Evolutionary conservation across 92 coral and sea anemone genomes (phyloP).

Genomic region (Pocillopora grandis): DNA sequence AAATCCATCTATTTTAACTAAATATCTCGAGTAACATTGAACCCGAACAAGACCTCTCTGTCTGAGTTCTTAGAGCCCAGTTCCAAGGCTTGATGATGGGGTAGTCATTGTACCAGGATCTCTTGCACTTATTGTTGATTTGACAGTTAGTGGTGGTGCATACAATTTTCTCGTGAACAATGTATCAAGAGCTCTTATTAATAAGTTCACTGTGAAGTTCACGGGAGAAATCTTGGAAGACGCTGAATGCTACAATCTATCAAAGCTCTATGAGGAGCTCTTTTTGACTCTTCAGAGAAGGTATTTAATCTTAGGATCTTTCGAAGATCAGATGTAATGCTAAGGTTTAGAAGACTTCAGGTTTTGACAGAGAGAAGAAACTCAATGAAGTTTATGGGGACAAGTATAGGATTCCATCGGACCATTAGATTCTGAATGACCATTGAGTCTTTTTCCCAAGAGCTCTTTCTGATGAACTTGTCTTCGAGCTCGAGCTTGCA

Average conservation of each 20-base stretch:
- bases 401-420: conserved; percentile 1
- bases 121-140: not conserved
- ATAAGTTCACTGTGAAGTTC: not conserved
- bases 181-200: not conserved
- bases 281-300: not conserved
- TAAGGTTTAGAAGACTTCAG: not conserved
- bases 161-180: conserved; percentile 15
- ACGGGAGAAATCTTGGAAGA: conserved; percentile 16
- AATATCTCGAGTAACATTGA: not conserved
- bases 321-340: not conserved
- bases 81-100: not conserved
- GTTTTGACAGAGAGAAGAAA: not conserved
- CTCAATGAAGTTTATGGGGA: conserved; percentile 12
- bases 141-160: not conserved
- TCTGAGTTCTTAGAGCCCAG: not conserved
- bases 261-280: not conserved
- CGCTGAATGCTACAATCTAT: not conserved
- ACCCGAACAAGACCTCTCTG: not conserved
- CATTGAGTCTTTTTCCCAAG: not conserved
- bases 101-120: not conserved
- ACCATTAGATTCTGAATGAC: not conserved
- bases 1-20: no score
- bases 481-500: not conserved
- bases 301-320: not conserved
- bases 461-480: not conserved